Conservation (phyloP, 2,888 invertebrate species). For the Melangyna quadrimaculata region DNA sequence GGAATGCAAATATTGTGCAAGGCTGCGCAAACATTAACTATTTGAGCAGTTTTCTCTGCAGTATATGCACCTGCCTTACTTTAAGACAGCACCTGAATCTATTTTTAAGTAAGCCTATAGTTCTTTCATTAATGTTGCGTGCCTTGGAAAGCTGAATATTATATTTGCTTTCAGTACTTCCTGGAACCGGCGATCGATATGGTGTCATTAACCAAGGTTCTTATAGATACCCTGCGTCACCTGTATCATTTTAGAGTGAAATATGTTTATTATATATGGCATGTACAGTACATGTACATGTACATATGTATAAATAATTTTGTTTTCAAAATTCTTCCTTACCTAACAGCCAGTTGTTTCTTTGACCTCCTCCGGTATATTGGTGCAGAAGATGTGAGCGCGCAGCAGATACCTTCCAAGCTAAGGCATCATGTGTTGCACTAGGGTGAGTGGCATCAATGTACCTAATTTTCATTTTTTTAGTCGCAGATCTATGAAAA, state of each 20-base stretch:
- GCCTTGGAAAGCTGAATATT: constrained; percentile 12
- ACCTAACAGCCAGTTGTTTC: not conserved
- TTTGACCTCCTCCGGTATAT: not conserved
- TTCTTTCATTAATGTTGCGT: constrained; percentile 8
- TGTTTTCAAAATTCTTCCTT: not conserved
- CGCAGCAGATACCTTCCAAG: not conserved
- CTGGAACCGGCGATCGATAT: not conserved
- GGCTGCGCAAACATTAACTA: constrained; percentile 16
- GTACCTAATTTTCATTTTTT: not conserved
- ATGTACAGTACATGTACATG: too few relatives aligned
- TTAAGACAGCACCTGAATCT: not conserved
- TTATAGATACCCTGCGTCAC: not conserved
- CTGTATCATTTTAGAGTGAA: not conserved
- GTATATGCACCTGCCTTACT: not conserved
- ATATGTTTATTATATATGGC: not conserved
- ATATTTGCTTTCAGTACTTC: not conserved
- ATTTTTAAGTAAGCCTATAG: not conserved
- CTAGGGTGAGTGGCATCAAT: not conserved
- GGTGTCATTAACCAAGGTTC: not conserved
- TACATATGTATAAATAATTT: not conserved
- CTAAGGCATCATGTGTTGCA: not conserved
- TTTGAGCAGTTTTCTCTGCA: constrained; percentile 27
- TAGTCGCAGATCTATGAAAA: not conserved
- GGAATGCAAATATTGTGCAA: constrained; percentile 33
- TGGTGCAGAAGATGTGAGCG: not conserved